Base-by-base conservation (phyloP, 1,140 invertebrate species). In the Monochamus saltuarius region DNA sequence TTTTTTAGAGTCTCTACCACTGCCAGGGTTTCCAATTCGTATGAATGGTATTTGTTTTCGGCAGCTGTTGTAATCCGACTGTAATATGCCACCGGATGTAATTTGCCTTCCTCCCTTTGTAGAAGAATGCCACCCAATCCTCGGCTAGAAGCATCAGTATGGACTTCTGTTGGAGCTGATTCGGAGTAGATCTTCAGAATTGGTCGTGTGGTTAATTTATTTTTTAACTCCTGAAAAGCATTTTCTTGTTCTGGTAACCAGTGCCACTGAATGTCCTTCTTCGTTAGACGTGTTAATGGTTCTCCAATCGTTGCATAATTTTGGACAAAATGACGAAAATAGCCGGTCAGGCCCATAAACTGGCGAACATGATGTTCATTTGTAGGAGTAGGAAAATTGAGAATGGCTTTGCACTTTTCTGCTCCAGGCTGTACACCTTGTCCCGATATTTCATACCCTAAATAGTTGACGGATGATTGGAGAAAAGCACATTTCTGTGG, bases 271-370 rank as follows among this genome's bases (percentile, higher is more conserved):
- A 6, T 29, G 22, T 29, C 22, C 22, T 29, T 29, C 53, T 62
- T 56, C 7, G 51, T 54, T 35, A 65, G 34, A 9, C 55, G 29
- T 6, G 60, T 62, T 35, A 73, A 22, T 4, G 63, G 64, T 16
- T 39, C 53, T 7, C 64, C 60, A 16, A 68, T 66, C 0, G 54
- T 53, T 2, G 70, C 66, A 58, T 69, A 71, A 22, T 65, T 46
- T 16, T 46, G 40, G 4, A 71, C 47, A 53, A 66, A 73, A n/a
- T 71, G 62, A 11, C 71, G 34, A 43, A 72, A 74, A 52, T 69
- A 71, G 17, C 69, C 65, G 2, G 60, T 59, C 2, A 29, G 22
- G 22, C 22, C 22, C 22, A 29, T 29, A 29, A 29, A 29, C 22
- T 29, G 22, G 22, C 22, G 22, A 6, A 29, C 22, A 29, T 29